A percentile compares a stretch with the other conserved stretches of the same genome.
Evolutionary conservation across 2,797 vertebrate genomes (phyloP).

Genomic region (Echiichthys vipera): DNA sequence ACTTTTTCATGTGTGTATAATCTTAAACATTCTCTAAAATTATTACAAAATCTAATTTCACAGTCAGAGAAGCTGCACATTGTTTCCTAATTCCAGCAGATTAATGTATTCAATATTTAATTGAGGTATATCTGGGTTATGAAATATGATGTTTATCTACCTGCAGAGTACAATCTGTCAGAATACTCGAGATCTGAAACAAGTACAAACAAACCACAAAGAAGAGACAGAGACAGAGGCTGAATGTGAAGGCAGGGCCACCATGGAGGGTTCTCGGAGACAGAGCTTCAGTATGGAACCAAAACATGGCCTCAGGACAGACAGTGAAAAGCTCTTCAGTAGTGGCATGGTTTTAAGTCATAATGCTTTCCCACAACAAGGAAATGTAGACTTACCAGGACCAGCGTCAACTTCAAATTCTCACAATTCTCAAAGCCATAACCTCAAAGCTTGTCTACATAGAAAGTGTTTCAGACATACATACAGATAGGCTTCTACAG

Average conservation of each 20-base stretch:
- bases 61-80: not conserved
- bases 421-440: no score
- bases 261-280: not conserved
- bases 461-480: no score
- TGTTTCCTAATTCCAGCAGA: not conserved
- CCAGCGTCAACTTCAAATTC: not conserved
- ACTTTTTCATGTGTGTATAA: not conserved
- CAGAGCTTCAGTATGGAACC: not conserved
- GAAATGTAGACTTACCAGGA: not conserved
- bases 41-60: not conserved
- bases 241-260: not conserved
- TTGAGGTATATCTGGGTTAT: not conserved
- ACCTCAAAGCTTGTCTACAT: no score
- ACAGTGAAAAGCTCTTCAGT: not conserved
- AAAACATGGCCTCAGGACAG: not conserved
- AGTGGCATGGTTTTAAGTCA: not conserved
- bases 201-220: not conserved
- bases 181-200: not conserved
- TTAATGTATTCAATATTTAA: not conserved
- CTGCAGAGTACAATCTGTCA: not conserved
- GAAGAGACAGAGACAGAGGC: not conserved
- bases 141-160: not conserved
- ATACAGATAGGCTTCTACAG: not conserved
- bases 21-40: slow-evolving; percentile 1
- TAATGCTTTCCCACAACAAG: no score